phyloP scores from a whole-genome alignment of 2,113 vertebrate species.

The Thalassoma bifasciatum region DNA sequence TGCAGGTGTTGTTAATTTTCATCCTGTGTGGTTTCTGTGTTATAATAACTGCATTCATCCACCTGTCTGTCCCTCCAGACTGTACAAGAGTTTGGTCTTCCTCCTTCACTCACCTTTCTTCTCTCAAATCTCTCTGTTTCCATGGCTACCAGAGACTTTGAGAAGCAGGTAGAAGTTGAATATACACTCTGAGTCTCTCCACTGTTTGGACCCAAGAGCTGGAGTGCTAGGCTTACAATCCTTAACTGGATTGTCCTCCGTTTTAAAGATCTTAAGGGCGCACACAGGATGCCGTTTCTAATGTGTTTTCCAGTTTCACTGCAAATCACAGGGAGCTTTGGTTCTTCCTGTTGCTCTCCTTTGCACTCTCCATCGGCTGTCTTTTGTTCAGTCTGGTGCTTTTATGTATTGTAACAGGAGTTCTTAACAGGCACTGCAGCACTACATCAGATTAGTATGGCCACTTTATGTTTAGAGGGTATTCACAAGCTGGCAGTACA shows the following conservation, averaged over 20 bases:
- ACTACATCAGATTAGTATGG: conserved; percentile 16
- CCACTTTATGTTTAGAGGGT: conserved; percentile 21
- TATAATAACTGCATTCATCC: conserved; percentile 27
- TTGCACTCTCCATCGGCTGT: background rate
- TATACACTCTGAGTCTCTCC: conserved; percentile 33
- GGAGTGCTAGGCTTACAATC: conserved; percentile 18
- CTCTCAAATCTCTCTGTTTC: conserved; percentile 58
- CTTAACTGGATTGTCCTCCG: conserved; percentile 3
- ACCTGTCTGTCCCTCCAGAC: conserved; percentile 15
- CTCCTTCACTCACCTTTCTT: conserved; percentile 36
- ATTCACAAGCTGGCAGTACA: conserved; percentile 19
- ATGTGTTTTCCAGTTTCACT: conserved; percentile 5
- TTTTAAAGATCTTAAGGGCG: conserved; percentile 17
- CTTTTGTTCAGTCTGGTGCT: conserved; percentile 13
- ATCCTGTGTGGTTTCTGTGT: background rate
- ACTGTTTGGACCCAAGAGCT: conserved; percentile 31
- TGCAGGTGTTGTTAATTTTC: conserved; percentile 15
- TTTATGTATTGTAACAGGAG: conserved; percentile 14
- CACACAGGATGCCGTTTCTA: background rate
- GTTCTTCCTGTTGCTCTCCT: background rate
- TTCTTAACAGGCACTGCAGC: conserved; percentile 15
- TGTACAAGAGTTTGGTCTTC: conserved; percentile 20
- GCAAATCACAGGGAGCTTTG: conserved; percentile 1
- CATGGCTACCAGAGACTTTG: conserved; percentile 63
- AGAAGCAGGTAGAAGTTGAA: conserved; percentile 53